A percentile compares a stretch with the other conserved stretches of the same genome.
phyloP scores from a whole-genome alignment of 2,113 vertebrate species.

The Tachysurus vachellii region DNA sequence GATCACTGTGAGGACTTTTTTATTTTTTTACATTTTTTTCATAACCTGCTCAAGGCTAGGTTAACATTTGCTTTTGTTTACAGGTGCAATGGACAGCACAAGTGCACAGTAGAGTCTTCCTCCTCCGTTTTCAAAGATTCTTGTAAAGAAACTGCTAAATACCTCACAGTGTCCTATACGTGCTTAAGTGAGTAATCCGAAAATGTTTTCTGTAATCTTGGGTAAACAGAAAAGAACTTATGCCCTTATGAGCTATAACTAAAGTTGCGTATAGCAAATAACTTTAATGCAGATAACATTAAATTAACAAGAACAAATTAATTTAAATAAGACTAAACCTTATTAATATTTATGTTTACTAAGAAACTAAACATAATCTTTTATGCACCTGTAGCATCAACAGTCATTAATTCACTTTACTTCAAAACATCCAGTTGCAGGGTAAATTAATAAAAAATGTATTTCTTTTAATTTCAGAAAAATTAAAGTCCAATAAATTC shows the following conservation, averaged over 20 bases:
- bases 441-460: neutral
- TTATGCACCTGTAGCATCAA: neutral
- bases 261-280: neutral
- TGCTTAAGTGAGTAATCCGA: conserved; percentile 18
- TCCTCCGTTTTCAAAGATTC: neutral
- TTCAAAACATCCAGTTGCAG: neutral
- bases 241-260: neutral
- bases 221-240: neutral
- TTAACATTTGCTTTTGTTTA: neutral
- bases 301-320: neutral
- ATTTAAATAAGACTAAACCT: neutral
- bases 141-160: neutral
- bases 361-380: neutral
- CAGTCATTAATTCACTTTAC: neutral
- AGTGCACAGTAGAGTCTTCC: neutral
- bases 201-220: neutral
- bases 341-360: neutral
- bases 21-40: neutral
- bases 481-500: no score
- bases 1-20: neutral
- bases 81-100: conserved; percentile 17
- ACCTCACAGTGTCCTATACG: conserved; percentile 16
- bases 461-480: no score
- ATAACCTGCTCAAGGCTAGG: neutral
- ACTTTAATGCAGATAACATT: no score